These are phyloP conservation scores for Pyrrhia umbra DNA, from an alignment of 2,888 invertebrate species.

Conservation along the genomic window DNA sequence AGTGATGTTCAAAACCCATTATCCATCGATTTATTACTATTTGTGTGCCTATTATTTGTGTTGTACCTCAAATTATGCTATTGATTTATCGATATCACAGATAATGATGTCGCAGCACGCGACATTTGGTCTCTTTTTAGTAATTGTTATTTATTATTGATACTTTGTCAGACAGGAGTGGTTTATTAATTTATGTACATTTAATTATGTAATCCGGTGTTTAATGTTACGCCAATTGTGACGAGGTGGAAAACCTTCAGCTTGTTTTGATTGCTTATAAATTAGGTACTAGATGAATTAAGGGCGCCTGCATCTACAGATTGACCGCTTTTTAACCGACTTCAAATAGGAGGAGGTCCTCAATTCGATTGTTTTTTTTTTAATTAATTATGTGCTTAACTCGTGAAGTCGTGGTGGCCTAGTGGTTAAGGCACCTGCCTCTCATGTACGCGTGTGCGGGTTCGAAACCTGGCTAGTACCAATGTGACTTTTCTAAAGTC, in stretches of 20 bases:
- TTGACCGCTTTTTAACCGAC: neutral
- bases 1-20: neutral
- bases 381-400: too few relatives aligned
- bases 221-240: neutral
- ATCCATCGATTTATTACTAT: neutral
- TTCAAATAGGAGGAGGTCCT: too few relatives aligned
- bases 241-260: neutral
- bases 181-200: constrained; percentile 11
- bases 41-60: neutral
- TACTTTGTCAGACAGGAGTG: neutral
- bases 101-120: constrained; percentile 15
- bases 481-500: too few relatives aligned
- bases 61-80: constrained; percentile 3
- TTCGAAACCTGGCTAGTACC: too few relatives aligned
- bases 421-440: too few relatives aligned
- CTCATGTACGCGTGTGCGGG: too few relatives aligned
- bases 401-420: too few relatives aligned
- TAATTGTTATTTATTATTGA: constrained; percentile 11
- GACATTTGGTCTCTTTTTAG: constrained; percentile 4
- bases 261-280: neutral
- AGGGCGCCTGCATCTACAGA: neutral
- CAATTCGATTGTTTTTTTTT: too few relatives aligned
- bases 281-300: neutral
- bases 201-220: constrained; percentile 1
- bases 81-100: constrained; percentile 17